These are phyloP conservation scores for Alethe diademata DNA, from an alignment of 2,113 vertebrate genomes.

Conservation along the genomic window DNA sequence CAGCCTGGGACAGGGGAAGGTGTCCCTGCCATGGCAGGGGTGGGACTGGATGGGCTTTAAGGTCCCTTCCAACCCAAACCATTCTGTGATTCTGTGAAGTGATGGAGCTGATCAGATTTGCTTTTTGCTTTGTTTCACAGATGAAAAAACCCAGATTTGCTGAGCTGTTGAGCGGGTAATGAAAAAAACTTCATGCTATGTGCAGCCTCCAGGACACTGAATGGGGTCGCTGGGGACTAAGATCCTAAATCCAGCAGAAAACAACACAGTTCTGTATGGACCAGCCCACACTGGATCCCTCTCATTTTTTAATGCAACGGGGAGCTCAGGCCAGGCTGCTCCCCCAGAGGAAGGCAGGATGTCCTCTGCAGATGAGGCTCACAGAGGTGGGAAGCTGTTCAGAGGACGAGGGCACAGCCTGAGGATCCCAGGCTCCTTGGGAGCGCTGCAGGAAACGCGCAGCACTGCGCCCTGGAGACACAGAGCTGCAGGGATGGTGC, in stretches of 20 bases:
- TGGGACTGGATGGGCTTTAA: background rate
- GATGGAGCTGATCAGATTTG: background rate
- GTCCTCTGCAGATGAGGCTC: background rate
- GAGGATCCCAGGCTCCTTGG: background rate
- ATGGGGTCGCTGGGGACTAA: rapidly evolving
- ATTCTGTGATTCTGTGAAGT: background rate
- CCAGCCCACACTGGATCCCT: background rate
- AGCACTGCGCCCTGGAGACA: background rate
- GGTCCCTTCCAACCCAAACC: background rate
- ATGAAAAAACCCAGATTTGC: background rate
- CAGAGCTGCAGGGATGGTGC: background rate
- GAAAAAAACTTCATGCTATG: background rate
- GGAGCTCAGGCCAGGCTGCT: background rate
- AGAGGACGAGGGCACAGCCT: background rate
- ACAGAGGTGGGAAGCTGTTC: background rate
- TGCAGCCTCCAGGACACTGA: background rate
- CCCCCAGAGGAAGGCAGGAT: background rate
- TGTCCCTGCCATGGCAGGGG: background rate
- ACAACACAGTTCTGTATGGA: rapidly evolving
- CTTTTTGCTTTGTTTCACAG: background rate
- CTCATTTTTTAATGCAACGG: rapidly evolving
- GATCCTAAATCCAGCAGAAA: background rate
- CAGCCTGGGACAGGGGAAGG: background rate
- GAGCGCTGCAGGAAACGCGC: background rate
- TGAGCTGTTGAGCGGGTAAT: background rate